Base-by-base conservation (phyloP, 2,888 invertebrate genomes). In the Drosophila mercatorum region DNA sequence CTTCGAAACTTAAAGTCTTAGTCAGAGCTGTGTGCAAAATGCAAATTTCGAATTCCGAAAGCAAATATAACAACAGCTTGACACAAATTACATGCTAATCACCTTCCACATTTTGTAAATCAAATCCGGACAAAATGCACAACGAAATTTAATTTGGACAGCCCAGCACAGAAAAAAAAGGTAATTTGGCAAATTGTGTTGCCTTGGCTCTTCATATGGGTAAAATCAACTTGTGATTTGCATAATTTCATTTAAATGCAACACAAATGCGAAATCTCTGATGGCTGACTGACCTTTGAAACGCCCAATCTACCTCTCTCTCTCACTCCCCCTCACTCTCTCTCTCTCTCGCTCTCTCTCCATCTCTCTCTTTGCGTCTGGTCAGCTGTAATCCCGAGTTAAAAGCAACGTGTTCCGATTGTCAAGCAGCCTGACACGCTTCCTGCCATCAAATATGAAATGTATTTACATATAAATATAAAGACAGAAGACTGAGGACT, bases 241-340 rank as follows among this genome's bases (percentile, higher is more conserved):
- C 70, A 70, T 70, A 70, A 70, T 70, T 57, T 57, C 62, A 70
- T 70, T 70, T 70, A 63, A 70, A 70, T 70, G 71, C 71, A 57
- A 57, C 22, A 51, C 63, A 70, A 69, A 59, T 70, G 34, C 51
- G 40, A 52, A 70, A 63, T 41, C 28, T 70, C 11, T 70, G 62
- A 56, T 56, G 69, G 69, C 56, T 44, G 22, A 3, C 34, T 51
- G 71, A 52, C 71, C 70, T 53, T 47, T 66, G 11, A 7, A 22
- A 34, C 10, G 34, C 0, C 10, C 11, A 11, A 10, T 41, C 41
- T n/a, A 7, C 6, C 8, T 3, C 26, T n/a, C 31, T 2, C 49
- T 11, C 40, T 14, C 26, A 22, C 12, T 7, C 36, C 14, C 22
- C 38, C 36, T 2, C 53, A 5, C 26, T 14, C 10, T 5, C 4